phyloP scores from a whole-genome alignment of 2,113 vertebrate species.

The Cochlearius cochlearius region DNA sequence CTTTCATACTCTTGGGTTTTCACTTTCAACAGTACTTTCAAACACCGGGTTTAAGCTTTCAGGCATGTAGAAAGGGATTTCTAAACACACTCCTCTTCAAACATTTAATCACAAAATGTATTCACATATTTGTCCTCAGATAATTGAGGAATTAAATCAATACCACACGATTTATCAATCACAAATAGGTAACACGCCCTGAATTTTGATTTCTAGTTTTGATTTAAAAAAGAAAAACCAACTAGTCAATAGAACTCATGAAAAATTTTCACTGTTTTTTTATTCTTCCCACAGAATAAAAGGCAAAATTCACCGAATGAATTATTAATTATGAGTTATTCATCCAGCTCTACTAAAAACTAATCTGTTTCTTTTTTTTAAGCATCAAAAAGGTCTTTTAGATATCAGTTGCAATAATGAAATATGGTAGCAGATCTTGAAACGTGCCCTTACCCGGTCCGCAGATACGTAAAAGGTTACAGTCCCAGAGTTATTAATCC shows the following conservation, averaged over 20 bases:
- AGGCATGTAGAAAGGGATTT: background rate
- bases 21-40: background rate
- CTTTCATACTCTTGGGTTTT: background rate
- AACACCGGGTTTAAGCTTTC: background rate
- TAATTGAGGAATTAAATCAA: background rate
- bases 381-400: slow-evolving; percentile 44
- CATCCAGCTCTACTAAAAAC: slow-evolving; percentile 36
- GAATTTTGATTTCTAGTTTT: background rate
- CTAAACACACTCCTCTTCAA: background rate
- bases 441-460: slow-evolving; percentile 24
- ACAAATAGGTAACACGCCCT: background rate
- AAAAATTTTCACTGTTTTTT: slow-evolving; percentile 8
- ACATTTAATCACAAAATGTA: background rate
- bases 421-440: slow-evolving; percentile 63
- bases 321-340: slow-evolving; percentile 63
- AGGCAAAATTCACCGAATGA: slow-evolving; percentile 20
- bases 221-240: background rate
- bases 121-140: background rate
- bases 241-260: background rate
- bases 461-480: slow-evolving; percentile 61
- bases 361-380: slow-evolving; percentile 41
- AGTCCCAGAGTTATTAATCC: slow-evolving; percentile 70
- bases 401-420: slow-evolving; percentile 64
- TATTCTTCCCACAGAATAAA: background rate
- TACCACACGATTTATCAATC: background rate